phyloP scores from a whole-genome alignment of 2,113 vertebrate species.

The Globicephala melas region DNA sequence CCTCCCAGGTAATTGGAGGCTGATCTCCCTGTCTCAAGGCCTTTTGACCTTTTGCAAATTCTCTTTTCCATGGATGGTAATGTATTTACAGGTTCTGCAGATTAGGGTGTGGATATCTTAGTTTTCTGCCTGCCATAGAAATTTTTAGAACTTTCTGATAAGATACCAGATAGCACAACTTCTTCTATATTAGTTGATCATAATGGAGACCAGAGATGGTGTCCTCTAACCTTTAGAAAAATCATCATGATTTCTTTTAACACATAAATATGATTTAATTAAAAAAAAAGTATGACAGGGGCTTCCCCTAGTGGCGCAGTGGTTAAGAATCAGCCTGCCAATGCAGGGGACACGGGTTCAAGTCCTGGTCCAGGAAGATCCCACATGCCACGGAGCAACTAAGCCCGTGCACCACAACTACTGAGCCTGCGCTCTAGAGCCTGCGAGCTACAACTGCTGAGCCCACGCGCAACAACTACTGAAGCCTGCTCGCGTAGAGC shows the following conservation, averaged over 20 bases:
- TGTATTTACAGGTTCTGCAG: background rate
- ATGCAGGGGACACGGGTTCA: no score
- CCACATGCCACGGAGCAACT: no score
- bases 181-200: background rate
- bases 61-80: background rate
- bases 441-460: no score
- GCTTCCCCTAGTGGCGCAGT: no score
- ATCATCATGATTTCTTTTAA: background rate
- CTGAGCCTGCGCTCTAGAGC: no score
- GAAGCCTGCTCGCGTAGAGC: no score
- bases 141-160: background rate
- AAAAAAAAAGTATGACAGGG: no score
- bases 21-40: background rate
- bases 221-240: background rate
- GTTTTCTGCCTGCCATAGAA: background rate
- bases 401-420: no score
- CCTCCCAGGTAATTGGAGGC: background rate
- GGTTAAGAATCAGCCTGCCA: no score
- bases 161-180: background rate
- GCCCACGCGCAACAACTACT: no score
- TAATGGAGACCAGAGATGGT: background rate
- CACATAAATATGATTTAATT: background rate
- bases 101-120: background rate
- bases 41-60: background rate
- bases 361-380: no score